Evolutionary conservation across 2,797 vertebrate genomes (phyloP).

Genomic region (Clarias platycephalus): DNA sequence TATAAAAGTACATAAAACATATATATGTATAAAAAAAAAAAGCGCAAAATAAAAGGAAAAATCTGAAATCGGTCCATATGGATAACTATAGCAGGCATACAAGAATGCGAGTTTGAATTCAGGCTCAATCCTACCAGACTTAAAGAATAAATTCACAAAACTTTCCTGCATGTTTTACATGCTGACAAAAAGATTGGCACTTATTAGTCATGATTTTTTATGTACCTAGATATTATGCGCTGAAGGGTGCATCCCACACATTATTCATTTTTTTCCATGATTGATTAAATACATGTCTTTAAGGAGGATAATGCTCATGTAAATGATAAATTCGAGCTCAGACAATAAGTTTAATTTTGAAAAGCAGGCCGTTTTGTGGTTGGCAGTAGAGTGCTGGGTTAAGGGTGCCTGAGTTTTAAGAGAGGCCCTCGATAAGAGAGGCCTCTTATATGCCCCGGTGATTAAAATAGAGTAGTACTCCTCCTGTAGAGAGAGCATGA

Average conservation of each 20-base stretch:
- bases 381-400: slow-evolving; percentile 65
- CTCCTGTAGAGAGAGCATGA: slow-evolving; percentile 71
- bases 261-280: slow-evolving; percentile 42
- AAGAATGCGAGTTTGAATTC: not conserved
- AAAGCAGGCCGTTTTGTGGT: slow-evolving; percentile 62
- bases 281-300: slow-evolving; percentile 43
- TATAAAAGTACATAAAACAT: not conserved
- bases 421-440: slow-evolving; percentile 73
- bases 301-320: slow-evolving; percentile 36
- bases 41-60: too few species aligned
- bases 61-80: not conserved
- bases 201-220: slow-evolving; percentile 23
- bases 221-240: slow-evolving; percentile 29
- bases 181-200: slow-evolving; percentile 9
- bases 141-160: not conserved
- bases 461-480: slow-evolving; percentile 75
- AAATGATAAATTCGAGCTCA: slow-evolving; percentile 41
- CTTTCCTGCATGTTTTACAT: not conserved
- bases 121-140: not conserved
- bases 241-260: slow-evolving; percentile 21
- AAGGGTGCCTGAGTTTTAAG: slow-evolving; percentile 70
- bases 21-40: too few species aligned
- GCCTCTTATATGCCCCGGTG: slow-evolving; percentile 71
- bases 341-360: slow-evolving; percentile 53
- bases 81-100: not conserved